Evolutionary conservation across 1,140 invertebrate genomes (phyloP), one percentile per base, ranked within the genome.

Genomic region (Platyscapa corneri): DNA sequence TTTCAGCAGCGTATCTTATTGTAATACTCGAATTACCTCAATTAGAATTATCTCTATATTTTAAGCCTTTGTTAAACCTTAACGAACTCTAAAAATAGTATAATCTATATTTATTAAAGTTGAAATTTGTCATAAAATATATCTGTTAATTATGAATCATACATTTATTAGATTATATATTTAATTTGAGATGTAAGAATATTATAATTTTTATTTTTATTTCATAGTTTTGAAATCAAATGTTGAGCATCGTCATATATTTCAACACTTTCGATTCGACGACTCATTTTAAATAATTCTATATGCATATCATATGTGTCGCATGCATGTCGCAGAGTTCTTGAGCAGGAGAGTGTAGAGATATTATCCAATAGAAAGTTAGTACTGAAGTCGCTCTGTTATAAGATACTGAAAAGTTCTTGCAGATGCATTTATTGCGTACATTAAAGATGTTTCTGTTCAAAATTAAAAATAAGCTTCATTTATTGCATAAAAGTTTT

Each of bases 341-440:
- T 30, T 23, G 18, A 30, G 39, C 16, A 18, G 18, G 37, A 72
- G 67, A 72, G 65, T 18, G 32, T 39, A 20, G 10, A 2, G 67
- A 39, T 37, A 72, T 72, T 72, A 72, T 72, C 37, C 67, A 72
- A 72, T 72, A 72, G 67, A 72, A 72, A 72, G 67, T 72, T 39
- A 18, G 34, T 39, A 72, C n/a, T 39, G 5, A 1, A 39, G 67
- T 72, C 34, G 3, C 7, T 67, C 10, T 72, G 34, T 20, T 39
- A 72, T 39, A 72, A 72, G 14, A 37, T 23, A 72, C 23, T 39
- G 67, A 8, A 6, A 39, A 70, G 60, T 12, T 30, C 60, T 64
- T 64, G 3, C 60, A n/a, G n/a, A 64, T 64, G 5, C 3, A 64
- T n/a, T 7, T 8, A 5, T 30, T 64, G 12, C 14, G n/a, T 3